Percentiles rank a stretch among this genome's conserved stretches.
phyloP scores from a whole-genome alignment of 2,797 vertebrate genomes.

The Phataginus tetradactyla region DNA sequence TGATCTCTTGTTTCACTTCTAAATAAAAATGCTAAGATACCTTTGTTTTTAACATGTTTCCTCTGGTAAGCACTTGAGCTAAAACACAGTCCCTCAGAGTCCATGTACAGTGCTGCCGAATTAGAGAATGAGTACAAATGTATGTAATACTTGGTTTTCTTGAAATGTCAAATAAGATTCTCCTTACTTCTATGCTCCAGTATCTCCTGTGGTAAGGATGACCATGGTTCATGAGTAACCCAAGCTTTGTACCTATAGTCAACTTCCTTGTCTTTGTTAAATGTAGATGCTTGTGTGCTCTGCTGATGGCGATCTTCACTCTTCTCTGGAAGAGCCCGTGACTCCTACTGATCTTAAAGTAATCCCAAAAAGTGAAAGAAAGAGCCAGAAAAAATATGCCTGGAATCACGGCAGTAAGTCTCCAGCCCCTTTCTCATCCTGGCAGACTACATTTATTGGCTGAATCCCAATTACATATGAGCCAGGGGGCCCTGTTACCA shows the following conservation, averaged over 20 bases:
- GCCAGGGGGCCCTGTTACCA: background rate
- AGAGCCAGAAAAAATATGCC: constrained; percentile 93
- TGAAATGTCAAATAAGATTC: constrained; percentile 23
- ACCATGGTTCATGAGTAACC: constrained; percentile 3
- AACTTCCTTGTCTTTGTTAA: constrained; percentile 59
- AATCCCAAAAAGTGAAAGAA: constrained; percentile 92
- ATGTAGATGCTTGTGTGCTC: constrained; percentile 97
- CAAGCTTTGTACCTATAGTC: background rate
- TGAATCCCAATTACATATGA: constrained; percentile 32
- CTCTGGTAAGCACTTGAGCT: constrained; percentile 35
- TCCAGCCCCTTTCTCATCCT: constrained; percentile 16
- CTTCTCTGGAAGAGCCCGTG: constrained; percentile 92
- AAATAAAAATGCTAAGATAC: constrained; percentile 59
- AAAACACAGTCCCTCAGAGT: constrained; percentile 4
- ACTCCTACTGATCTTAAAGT: constrained; percentile 90
- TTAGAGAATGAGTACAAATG: background rate
- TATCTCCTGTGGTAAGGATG: constrained; percentile 52
- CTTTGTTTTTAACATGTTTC: constrained; percentile 41
- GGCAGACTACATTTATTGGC: constrained; percentile 1
- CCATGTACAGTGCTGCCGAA: background rate
- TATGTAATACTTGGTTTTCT: constrained; percentile 54
- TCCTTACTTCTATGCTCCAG: background rate
- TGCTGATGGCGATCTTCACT: constrained; percentile 92
- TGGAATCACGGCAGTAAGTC: constrained; percentile 95
- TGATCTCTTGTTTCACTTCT: constrained; percentile 61